Evolutionary conservation across 2,113 vertebrate genomes (phyloP), one percentile per base, ranked within the genome.

Genomic region (Typhlomys cinereus): DNA sequence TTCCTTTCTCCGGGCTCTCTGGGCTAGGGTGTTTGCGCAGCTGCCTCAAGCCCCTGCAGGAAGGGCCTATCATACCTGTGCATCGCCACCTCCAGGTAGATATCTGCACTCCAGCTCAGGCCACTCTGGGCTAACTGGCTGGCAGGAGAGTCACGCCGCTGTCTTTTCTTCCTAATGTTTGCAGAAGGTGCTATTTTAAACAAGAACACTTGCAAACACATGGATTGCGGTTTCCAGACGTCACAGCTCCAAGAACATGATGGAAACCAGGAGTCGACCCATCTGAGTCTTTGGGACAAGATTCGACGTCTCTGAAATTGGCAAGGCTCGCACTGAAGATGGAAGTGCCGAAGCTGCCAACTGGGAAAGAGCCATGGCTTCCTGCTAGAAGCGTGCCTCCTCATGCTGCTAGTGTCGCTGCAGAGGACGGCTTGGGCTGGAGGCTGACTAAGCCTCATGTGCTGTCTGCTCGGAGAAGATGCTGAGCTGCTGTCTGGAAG

Each of bases 11-110:
- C 7, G 0, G 75, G 75, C 88, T 93, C 80, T 69, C 25, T 36
- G 74, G 80, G 85, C 61, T 86, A 46, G 67, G 57, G 0, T 98
- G 97, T 98, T 98, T 98, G 76, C 91, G 94, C 98, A 98, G 98
- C 97, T 98, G 98, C 5, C 91, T 0, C 0, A 0, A n/a, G 13
- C 31, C 36, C 39, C 52, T 3, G 9, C 12, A 48, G 71, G 80
- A 67, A 75, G 6, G 64, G 89, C 17, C 13, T 0, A 0, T 21
- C 27, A 52, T 96, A 97, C 95, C 97, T 79, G 4, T 0, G 36
- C 67, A 14, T 85, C 85, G 31, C 54, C 3, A 70, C 88, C 74
- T 46, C 27, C 34, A 78, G 62, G 48, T 94, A 79, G 96, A 62
- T 92, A 91, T 87, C 84, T 96, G 83, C 50, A 34, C 2, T 54